Evolutionary conservation across 2,797 vertebrate species (phyloP), one percentile per base, ranked within the genome.

Genomic region (Scomberomorus guttatus): DNA sequence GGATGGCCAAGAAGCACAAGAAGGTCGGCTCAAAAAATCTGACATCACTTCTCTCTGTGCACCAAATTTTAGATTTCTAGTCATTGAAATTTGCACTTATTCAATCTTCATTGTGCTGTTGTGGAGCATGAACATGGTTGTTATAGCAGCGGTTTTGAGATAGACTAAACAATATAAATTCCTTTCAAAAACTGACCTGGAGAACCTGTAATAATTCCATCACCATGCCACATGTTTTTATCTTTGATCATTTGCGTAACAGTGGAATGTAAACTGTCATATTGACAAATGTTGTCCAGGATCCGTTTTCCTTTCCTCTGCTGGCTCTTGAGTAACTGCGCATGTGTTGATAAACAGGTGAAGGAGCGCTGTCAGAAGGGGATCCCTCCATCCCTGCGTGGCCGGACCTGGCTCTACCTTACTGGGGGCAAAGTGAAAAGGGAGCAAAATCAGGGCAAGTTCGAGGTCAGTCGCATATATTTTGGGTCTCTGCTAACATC

Each of bases 1-100:
- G 98, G 98, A 99, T 99, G 98, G 97, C 97, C 81, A 99, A 99
- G 88, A 98, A 96, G 76, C 97, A 99, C 94, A 99, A 97, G 82
- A 99, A 99, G 97, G 98, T 98, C 61, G 25, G 72, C 11, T 60
- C 74, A 34, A 22, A 18, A 42, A 51, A 56, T n/a, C 34, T 4
- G 4, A 24, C 29, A 60, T 32, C 14, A 52, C 5, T 2, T 10
- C 6, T 44, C 5, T 56, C 18, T 32, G 7, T 48, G 27, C 25
- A 20, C 5, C 12, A n/a, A 15, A 12, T 34, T 59, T 32, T 58
- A n/a, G 25, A 6, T 58, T 48, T 29, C 25, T 17, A 1, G 3
- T 56, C 39, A 57, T 2, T 14, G 4, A 17, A 24, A 37, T 54
- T 1, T n/a, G 17, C 34, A 58, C 17, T 37, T 22, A 18, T 52